These are phyloP conservation scores for Pempheris klunzingeri DNA, from an alignment of 2,797 vertebrate species.

Conservation along the genomic window DNA sequence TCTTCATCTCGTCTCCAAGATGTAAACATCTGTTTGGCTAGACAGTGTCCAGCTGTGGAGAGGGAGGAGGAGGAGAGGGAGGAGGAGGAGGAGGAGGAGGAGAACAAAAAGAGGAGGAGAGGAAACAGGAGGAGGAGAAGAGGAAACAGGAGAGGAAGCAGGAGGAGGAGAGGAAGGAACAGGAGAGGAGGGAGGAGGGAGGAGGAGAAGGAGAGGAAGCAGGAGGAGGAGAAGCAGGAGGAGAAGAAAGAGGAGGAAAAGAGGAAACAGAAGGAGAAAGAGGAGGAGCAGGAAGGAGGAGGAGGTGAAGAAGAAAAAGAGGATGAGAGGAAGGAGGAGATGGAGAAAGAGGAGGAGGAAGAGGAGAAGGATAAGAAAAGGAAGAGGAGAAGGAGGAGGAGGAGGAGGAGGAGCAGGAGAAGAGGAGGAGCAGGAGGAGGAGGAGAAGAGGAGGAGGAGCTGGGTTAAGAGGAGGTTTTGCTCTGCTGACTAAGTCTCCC, in stretches of 20 bases:
- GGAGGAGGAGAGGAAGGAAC: neutral
- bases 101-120: neutral
- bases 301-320: too few species aligned
- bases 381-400: neutral
- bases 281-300: neutral
- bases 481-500: constrained; percentile 5
- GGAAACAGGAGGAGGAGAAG: too few species aligned
- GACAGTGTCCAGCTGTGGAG: constrained; percentile 78
- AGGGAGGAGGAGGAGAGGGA: neutral
- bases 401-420: neutral
- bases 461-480: too few species aligned
- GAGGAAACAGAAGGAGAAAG: too few species aligned
- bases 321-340: too few species aligned
- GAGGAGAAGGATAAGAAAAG: neutral
- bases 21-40: constrained; percentile 78
- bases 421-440: neutral
- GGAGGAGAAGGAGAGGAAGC: neutral
- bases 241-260: neutral
- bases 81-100: neutral
- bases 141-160: neutral
- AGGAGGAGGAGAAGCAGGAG: neutral
- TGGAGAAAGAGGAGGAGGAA: neutral
- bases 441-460: neutral
- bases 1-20: constrained; percentile 72
- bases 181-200: neutral